phyloP scores from a whole-genome alignment of 2,888 invertebrate genomes.

The Aethes cnicana region DNA sequence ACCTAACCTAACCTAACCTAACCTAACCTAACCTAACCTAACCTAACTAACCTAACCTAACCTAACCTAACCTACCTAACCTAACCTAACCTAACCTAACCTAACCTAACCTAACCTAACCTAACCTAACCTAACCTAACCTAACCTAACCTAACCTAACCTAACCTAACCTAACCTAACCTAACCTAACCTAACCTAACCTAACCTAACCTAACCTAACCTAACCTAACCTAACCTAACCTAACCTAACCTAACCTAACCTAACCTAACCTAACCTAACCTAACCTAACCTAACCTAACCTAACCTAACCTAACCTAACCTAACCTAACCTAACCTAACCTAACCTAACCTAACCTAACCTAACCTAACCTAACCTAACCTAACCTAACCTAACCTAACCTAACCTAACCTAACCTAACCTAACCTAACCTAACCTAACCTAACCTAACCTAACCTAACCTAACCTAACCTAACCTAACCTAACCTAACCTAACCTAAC shows the following conservation, averaged over 20 bases:
- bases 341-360: constrained; percentile 37
- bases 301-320: constrained; percentile 37
- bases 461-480: constrained; percentile 29
- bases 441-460: constrained; percentile 34
- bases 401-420: constrained; percentile 34
- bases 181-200: constrained; percentile 31
- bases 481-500: constrained; percentile 31
- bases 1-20: constrained; percentile 32
- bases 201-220: constrained; percentile 32
- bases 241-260: constrained; percentile 31
- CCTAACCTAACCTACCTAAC: constrained; percentile 31
- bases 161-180: constrained; percentile 32
- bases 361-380: constrained; percentile 34
- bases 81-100: constrained; percentile 32
- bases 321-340: constrained; percentile 38
- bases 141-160: constrained; percentile 30
- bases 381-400: constrained; percentile 35
- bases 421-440: constrained; percentile 33
- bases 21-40: constrained; percentile 30
- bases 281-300: constrained; percentile 34
- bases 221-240: constrained; percentile 33
- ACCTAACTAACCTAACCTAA: constrained; percentile 30
- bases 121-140: constrained; percentile 29
- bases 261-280: constrained; percentile 30
- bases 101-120: constrained; percentile 30